A percentile compares a stretch with the other conserved stretches of the same genome.
Evolutionary conservation across 2,113 vertebrate species (phyloP).

Genomic region (Heteronetta atricapilla): DNA sequence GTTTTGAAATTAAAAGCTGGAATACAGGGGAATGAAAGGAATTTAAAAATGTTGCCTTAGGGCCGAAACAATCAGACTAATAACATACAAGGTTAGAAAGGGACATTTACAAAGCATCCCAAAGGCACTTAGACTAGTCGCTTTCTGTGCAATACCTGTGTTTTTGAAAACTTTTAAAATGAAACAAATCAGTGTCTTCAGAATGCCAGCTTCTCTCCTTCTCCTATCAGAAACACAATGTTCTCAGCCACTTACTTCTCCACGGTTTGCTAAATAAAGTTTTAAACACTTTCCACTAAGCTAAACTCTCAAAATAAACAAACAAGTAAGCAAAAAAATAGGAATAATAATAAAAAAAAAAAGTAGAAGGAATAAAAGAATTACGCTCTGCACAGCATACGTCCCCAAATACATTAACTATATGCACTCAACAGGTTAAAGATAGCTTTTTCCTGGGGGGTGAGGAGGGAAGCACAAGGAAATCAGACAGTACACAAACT

Average conservation of each 20-base stretch:
- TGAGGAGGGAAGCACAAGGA: neutral
- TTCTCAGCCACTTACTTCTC: neutral
- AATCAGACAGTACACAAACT: neutral
- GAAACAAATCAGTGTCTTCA: neutral
- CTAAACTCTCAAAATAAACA: neutral
- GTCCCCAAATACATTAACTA: neutral
- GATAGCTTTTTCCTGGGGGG: neutral
- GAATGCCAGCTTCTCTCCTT: neutral
- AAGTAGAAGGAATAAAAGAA: neutral
- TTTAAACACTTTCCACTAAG: neutral
- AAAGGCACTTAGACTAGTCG: neutral
- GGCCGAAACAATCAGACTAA: constrained; percentile 11
- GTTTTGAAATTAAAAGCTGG: constrained; percentile 45
- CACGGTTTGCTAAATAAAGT: neutral
- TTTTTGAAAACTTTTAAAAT: neutral
- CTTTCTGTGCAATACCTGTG: neutral
- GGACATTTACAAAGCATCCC: neutral
- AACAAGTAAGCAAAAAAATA: neutral
- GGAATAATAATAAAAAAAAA: neutral
- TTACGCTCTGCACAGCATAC: neutral
- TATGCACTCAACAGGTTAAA: neutral
- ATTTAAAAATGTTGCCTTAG: constrained; percentile 35
- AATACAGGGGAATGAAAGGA: constrained; percentile 40
- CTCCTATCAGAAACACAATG: neutral
- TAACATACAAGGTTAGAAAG: neutral